Percentiles rank a stretch among this genome's conserved stretches.
These are phyloP conservation scores for Gopherus evgoodei DNA, from an alignment of 2,113 vertebrate species.

Conservation along the genomic window DNA sequence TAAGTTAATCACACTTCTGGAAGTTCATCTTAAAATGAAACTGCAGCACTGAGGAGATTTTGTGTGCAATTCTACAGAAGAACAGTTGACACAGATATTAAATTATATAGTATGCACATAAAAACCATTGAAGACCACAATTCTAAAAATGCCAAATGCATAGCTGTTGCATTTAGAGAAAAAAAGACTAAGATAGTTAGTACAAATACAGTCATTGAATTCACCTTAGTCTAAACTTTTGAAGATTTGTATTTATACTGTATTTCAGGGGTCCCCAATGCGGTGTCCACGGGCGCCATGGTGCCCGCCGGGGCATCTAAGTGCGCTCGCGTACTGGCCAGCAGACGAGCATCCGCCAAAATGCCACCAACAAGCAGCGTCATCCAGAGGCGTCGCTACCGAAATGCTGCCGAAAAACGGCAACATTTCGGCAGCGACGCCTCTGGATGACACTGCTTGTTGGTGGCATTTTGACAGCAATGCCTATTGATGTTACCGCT, in stretches of 20 bases:
- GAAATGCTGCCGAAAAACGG: no score
- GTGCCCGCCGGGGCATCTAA: no score
- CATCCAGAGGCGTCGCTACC: no score
- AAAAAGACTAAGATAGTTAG: neutral
- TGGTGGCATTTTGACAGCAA: no score
- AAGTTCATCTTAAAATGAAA: neutral
- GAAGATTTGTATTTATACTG: neutral
- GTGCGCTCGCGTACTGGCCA: no score
- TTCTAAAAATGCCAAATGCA: neutral
- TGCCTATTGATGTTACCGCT: no score
- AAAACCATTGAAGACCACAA: neutral
- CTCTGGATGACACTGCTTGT: no score
- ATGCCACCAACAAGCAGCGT: no score
- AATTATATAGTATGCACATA: neutral
- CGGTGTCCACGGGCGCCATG: no score
- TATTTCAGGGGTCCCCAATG: neutral
- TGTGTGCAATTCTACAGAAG: neutral
- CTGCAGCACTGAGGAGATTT: neutral
- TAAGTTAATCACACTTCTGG: neutral
- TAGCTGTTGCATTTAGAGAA: neutral
- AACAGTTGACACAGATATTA: neutral
- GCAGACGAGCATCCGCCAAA: no score
- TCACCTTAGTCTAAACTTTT: neutral
- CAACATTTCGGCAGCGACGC: no score
- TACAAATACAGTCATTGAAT: neutral